These are phyloP conservation scores for Scrobipalpa costella DNA, from an alignment of 2,888 invertebrate genomes.

Conservation along the genomic window DNA sequence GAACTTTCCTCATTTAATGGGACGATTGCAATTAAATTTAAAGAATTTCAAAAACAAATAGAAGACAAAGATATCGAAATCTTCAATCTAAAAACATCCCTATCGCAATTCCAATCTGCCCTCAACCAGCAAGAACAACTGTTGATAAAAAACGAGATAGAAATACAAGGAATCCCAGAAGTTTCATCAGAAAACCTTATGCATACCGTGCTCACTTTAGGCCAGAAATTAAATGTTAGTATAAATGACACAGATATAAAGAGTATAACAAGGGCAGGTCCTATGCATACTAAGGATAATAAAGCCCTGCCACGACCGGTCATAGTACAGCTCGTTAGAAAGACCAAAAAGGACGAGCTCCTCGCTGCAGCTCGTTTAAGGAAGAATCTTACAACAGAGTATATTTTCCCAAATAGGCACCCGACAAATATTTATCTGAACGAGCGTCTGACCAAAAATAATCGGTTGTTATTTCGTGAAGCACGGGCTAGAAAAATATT, in stretches of 20 bases:
- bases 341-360: slow-evolving; percentile 1
- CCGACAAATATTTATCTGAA: neutral
- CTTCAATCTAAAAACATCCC: neutral
- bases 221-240: neutral
- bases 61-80: slow-evolving; percentile 5
- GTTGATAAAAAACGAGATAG: neutral
- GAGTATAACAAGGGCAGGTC: neutral
- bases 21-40: neutral
- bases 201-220: neutral
- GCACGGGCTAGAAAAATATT: neutral
- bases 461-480: slow-evolving; percentile 14
- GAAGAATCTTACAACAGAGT: slow-evolving; percentile 6
- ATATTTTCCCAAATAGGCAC: neutral
- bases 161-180: neutral
- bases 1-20: too few relatives aligned
- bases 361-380: neutral
- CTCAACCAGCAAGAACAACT: neutral
- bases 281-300: neutral
- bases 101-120: neutral
- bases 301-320: neutral
- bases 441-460: slow-evolving; percentile 4
- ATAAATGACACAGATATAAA: neutral
- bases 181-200: neutral
- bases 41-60: neutral
- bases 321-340: neutral